Evolutionary conservation across 2,888 invertebrate genomes (phyloP).

Genomic region (Drosophila hawaiiensis): DNA sequence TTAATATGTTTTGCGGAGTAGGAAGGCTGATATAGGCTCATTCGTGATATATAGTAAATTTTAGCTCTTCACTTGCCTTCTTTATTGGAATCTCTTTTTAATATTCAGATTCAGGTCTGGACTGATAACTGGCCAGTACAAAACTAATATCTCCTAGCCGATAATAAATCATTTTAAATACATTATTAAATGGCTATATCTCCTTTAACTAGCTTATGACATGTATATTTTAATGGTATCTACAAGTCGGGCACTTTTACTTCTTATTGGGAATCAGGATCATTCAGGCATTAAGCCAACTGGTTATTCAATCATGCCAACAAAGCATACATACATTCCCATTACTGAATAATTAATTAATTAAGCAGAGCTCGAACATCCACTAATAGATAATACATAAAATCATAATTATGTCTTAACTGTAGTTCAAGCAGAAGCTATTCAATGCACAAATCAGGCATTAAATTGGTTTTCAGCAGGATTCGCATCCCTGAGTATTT

Average conservation of each 20-base stretch:
- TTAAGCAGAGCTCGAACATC: constrained; percentile 10
- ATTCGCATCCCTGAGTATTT: neutral
- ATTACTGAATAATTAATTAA: constrained; percentile 60
- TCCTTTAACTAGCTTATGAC: neutral
- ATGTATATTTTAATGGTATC: neutral
- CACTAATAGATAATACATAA: constrained; percentile 11
- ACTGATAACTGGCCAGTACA: neutral
- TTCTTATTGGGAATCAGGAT: constrained; percentile 32
- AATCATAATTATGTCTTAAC: constrained; percentile 25
- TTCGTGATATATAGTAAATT: neutral
- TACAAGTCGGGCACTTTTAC: constrained; percentile 5
- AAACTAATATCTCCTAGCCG: neutral
- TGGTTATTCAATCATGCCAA: constrained; percentile 56
- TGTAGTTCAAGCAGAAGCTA: constrained; percentile 1
- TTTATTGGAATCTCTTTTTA: neutral
- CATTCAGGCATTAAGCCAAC: constrained; percentile 33
- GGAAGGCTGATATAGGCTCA: neutral
- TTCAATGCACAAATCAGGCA: neutral
- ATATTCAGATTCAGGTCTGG: neutral
- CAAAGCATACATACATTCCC: constrained; percentile 4
- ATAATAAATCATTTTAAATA: neutral
- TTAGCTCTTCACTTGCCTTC: neutral
- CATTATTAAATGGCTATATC: neutral
- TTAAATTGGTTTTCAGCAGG: neutral
- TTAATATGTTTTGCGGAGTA: neutral